phyloP scores from a whole-genome alignment of 2,797 vertebrate genomes.

The Lepilemur septentrionalis region DNA sequence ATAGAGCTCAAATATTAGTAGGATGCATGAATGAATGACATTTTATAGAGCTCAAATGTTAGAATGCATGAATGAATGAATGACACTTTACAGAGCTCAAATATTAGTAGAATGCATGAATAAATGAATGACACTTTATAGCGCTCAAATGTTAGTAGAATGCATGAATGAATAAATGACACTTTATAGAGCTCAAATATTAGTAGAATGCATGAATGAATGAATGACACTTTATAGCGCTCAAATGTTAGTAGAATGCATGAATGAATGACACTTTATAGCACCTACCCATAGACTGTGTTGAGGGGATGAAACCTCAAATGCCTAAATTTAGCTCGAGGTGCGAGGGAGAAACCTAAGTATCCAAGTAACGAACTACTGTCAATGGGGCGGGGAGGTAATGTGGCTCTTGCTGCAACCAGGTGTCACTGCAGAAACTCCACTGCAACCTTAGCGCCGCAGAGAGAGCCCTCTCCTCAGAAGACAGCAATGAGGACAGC shows the following conservation, averaged over 20 bases:
- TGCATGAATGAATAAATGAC: not conserved
- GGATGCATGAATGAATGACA: not conserved
- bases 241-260: not conserved
- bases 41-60: not conserved
- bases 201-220: not conserved
- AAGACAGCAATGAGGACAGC: not conserved
- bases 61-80: not conserved
- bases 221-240: not conserved
- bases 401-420: not conserved
- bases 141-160: not conserved
- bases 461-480: conserved; percentile 3
- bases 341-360: not conserved
- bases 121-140: not conserved
- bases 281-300: not conserved
- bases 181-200: not conserved
- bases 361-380: not conserved
- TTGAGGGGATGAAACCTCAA: not conserved
- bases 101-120: not conserved
- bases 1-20: not conserved
- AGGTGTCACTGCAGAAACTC: not conserved
- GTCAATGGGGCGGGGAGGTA: not conserved
- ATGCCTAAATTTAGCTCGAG: not conserved
- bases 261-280: not conserved
- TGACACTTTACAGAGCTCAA: not conserved
- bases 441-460: not conserved